Conservation (phyloP, 2,113 vertebrate species). For the Cisticola juncidis region DNA sequence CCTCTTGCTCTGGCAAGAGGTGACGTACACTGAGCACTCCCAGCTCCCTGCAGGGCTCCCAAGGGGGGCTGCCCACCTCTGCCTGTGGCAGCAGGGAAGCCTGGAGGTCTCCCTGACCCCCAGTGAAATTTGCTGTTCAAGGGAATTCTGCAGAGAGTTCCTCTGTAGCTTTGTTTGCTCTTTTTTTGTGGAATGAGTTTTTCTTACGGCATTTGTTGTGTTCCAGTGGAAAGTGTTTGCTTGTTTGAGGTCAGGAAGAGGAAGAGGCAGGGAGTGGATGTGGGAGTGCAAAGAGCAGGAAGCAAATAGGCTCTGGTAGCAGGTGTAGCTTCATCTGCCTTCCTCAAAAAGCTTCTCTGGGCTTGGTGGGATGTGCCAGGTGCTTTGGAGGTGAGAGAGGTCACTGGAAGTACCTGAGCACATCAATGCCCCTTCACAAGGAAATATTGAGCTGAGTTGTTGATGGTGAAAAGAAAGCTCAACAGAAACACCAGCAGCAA, state of each 20-base stretch:
- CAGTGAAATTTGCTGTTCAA: background rate
- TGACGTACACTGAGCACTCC: background rate
- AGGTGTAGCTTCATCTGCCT: background rate
- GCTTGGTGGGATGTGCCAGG: background rate
- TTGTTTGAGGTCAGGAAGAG: background rate
- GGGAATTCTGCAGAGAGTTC: background rate
- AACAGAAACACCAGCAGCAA: background rate
- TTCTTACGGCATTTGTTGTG: background rate
- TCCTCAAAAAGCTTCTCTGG: background rate
- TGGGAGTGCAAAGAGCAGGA: background rate
- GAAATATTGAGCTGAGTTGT: background rate
- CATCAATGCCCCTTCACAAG: background rate
- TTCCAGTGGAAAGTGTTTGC: background rate
- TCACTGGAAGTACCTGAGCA: background rate
- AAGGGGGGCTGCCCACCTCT: background rate
- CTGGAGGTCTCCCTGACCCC: background rate
- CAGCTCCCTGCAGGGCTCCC: background rate
- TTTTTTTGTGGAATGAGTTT: background rate
- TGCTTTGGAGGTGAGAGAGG: background rate
- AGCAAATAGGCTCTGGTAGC: background rate
- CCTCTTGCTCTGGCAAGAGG: background rate
- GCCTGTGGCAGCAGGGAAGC: background rate
- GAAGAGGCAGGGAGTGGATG: background rate
- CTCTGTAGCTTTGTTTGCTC: background rate
- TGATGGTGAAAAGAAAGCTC: background rate